These are phyloP conservation scores for Leucophenga maculata DNA, from an alignment of 2,888 invertebrate genomes.

Conservation along the genomic window DNA sequence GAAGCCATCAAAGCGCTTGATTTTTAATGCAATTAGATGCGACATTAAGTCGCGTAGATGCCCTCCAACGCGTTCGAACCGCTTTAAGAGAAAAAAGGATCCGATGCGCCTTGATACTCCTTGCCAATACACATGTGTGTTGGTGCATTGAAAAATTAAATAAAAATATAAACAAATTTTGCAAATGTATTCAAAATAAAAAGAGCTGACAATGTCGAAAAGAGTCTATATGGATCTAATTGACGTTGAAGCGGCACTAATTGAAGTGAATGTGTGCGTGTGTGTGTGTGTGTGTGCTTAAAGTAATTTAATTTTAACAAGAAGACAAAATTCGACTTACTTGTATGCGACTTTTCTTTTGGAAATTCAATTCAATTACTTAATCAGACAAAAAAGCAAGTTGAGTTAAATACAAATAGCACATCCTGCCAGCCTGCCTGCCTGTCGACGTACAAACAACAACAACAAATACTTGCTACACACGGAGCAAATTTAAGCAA, in stretches of 20 bases:
- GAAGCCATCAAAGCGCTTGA: slow-evolving; percentile 19
- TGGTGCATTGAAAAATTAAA: slow-evolving; percentile 9
- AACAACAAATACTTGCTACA: no score
- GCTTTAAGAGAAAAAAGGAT: background rate
- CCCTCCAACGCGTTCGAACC: background rate
- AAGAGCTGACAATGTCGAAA: background rate
- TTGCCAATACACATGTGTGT: background rate
- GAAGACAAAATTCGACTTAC: no score
- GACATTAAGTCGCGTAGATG: slow-evolving; percentile 11
- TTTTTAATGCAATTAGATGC: slow-evolving; percentile 20
- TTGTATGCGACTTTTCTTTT: slow-evolving; percentile 1
- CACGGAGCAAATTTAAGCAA: slow-evolving; percentile 5
- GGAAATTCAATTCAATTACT: slow-evolving; percentile 55
- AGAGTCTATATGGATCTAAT: background rate
- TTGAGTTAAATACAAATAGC: slow-evolving; percentile 26
- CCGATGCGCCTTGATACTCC: background rate
- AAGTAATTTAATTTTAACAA: slow-evolving; percentile 6
- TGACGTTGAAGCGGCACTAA: slow-evolving; percentile 20
- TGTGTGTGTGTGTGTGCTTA: background rate
- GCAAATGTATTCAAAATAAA: background rate
- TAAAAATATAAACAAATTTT: slow-evolving; percentile 14
- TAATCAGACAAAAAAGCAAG: slow-evolving; percentile 52
- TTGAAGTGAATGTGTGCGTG: background rate
- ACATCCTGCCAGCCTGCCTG: no score
- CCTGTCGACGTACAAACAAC: no score